Evolutionary conservation across 2,797 vertebrate species (phyloP), one percentile per base, ranked within the genome.

Genomic region (Pterois miles): DNA sequence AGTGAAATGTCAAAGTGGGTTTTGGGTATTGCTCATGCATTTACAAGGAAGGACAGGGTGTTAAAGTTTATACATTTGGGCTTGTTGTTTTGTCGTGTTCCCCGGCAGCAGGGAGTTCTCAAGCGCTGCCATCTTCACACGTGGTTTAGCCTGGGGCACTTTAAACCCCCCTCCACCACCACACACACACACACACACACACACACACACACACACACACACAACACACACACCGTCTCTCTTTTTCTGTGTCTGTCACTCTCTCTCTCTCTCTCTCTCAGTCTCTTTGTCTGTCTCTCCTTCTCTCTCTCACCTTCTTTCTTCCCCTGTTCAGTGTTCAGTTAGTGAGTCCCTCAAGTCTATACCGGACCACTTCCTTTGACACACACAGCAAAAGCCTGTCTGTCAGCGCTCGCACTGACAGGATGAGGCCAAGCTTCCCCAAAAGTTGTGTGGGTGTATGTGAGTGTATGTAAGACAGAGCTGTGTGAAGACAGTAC

Each of bases 401-500:
- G 92, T 91, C 93, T 92, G 85, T 92, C 91, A 90, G 86, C 72
- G 50, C 25, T 68, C 38, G 67, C 72, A 48, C 82, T 94, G 92
- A 93, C 94, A 94, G 93, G 92, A 94, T 93, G 91, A 91, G 93
- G 91, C 87, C 92, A 93, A 87, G 83, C 79, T 83, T 88, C 80
- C 88, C 84, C 78, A 82, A 88, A 92, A 88, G 59, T 86, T 88
- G 38, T 69, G 48, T 69, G 58, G 74, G 76, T 84, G 75, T 88
- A 73, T 65, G 71, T 78, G 84, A 83, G 66, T 68, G 27, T 81
- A 65, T 81, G 78, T 68, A 62, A 72, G 64, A 65, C 27, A 76
- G 53, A 71, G 71, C 12, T 56, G 29, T 72, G 34, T 76, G 76
- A 81, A 81, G 77, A 64, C 70, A 72, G 33, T 60, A 23, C 64